Evolutionary conservation across 2,888 invertebrate genomes (phyloP).

Genomic region (Leuctra nigra): DNA sequence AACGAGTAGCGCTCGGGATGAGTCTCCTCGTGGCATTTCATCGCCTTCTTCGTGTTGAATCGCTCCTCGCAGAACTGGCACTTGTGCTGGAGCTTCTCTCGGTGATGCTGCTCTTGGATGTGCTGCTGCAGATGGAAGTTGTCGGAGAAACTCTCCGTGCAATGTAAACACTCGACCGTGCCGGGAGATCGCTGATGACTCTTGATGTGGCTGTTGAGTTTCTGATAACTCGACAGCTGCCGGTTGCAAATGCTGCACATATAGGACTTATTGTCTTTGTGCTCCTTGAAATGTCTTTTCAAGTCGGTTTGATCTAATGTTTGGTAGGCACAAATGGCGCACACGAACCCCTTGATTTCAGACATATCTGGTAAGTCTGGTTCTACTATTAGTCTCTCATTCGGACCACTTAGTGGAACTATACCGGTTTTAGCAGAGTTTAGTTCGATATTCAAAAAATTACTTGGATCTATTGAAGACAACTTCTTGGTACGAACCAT

Average conservation of each 20-base stretch:
- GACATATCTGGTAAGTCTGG: no score
- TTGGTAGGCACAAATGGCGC: background rate
- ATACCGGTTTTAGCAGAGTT: no score
- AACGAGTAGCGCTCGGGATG: constrained; percentile 22
- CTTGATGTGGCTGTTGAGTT: background rate
- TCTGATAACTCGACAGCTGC: background rate
- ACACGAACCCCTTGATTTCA: background rate
- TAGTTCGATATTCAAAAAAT: no score
- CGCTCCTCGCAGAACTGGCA: constrained; percentile 16
- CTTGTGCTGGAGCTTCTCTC: background rate
- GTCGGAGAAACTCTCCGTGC: background rate
- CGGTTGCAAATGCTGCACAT: background rate
- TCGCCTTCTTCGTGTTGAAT: constrained; percentile 19
- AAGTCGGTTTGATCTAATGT: background rate
- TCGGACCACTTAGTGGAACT: no score
- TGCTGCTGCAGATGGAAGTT: background rate
- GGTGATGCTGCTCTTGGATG: background rate
- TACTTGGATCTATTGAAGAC: background rate
- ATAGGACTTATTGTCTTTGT: background rate
- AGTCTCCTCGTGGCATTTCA: constrained; percentile 23
- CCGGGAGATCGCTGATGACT: background rate
- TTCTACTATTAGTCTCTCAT: no score
- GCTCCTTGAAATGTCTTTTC: background rate
- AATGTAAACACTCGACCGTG: background rate
- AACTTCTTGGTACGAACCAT: background rate